A percentile compares a stretch with the other conserved stretches of the same genome.
phyloP scores from a whole-genome alignment of 2,888 invertebrate species.

The Lagria hirta region DNA sequence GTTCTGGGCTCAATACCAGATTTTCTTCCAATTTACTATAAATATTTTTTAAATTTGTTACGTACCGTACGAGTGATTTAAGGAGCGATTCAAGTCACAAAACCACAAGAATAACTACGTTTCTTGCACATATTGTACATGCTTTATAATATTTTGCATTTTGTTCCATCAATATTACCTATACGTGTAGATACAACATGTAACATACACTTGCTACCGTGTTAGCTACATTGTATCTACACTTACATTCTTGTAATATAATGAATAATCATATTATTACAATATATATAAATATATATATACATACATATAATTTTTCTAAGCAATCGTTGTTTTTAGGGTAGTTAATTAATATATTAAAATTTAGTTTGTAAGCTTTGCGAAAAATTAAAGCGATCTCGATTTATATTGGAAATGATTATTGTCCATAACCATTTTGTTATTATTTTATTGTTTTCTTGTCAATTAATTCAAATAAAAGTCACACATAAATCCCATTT shows the following conservation, averaged over 20 bases:
- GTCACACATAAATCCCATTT: too few species aligned
- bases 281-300: too few species aligned
- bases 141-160: constrained; percentile 54
- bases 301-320: constrained; percentile 56
- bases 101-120: constrained; percentile 35
- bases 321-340: constrained; percentile 57
- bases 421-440: constrained; percentile 44
- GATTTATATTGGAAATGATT: constrained; percentile 48
- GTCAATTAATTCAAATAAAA: constrained; percentile 23
- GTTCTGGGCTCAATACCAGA: too few species aligned
- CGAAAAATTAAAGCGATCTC: constrained; percentile 55
- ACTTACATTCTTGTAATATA: constrained; percentile 53
- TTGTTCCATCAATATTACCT: constrained; percentile 37
- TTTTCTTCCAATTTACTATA: constrained; percentile 14
- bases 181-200: constrained; percentile 43
- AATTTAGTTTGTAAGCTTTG: constrained; percentile 56
- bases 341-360: constrained; percentile 55
- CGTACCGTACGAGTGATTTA: constrained; percentile 21
- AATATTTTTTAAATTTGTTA: constrained; percentile 5
- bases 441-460: constrained; percentile 31
- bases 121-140: constrained; percentile 52
- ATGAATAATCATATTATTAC: constrained; percentile 54
- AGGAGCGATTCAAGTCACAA: constrained; percentile 17
- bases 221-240: constrained; percentile 48
- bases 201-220: constrained; percentile 41